A percentile compares a stretch with the other conserved stretches of the same genome.
Evolutionary conservation across 2,888 invertebrate species (phyloP).

Genomic region (Cremastinae sp.): DNA sequence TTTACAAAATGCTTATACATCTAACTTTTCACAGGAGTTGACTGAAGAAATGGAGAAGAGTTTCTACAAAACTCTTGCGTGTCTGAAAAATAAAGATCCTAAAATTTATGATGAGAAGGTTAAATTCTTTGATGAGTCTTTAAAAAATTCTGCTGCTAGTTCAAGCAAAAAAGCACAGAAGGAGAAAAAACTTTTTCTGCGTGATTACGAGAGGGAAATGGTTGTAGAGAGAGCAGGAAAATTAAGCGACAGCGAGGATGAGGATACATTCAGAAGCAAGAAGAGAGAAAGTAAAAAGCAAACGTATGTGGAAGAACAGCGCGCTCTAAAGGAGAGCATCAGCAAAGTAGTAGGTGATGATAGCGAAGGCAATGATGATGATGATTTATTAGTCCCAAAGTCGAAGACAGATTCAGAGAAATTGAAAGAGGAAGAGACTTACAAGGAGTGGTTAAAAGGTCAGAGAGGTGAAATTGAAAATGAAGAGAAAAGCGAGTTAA

Average conservation of each 20-base stretch:
- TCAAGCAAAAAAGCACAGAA: conserved; percentile 78
- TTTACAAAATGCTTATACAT: conserved; percentile 6
- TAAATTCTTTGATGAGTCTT: conserved; percentile 84
- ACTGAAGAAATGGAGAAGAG: conserved; percentile 89
- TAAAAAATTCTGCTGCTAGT: conserved; percentile 43
- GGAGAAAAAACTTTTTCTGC: conserved; percentile 84
- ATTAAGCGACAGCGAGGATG: conserved; percentile 76
- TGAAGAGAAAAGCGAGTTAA: conserved; percentile 83
- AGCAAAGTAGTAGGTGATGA: conserved; percentile 81
- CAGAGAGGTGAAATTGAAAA: conserved; percentile 84
- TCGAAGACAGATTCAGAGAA: conserved; percentile 80
- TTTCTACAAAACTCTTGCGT: conserved; percentile 92
- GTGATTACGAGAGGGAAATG: conserved; percentile 90
- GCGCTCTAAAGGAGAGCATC: conserved; percentile 85
- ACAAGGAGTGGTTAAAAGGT: conserved; percentile 91
- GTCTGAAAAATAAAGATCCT: conserved; percentile 93
- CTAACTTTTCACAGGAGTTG: conserved; percentile 80
- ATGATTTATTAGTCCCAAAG: conserved; percentile 68
- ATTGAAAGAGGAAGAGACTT: conserved; percentile 80
- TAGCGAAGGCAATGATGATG: conserved; percentile 81
- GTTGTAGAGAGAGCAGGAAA: conserved; percentile 86
- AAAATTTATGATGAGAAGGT: conserved; percentile 90
- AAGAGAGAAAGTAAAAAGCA: conserved; percentile 75
- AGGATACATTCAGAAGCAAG: conserved; percentile 67
- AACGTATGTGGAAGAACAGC: conserved; percentile 86